Base-by-base conservation (phyloP, 2,888 invertebrate species). In the Geotrupes spiniger region DNA sequence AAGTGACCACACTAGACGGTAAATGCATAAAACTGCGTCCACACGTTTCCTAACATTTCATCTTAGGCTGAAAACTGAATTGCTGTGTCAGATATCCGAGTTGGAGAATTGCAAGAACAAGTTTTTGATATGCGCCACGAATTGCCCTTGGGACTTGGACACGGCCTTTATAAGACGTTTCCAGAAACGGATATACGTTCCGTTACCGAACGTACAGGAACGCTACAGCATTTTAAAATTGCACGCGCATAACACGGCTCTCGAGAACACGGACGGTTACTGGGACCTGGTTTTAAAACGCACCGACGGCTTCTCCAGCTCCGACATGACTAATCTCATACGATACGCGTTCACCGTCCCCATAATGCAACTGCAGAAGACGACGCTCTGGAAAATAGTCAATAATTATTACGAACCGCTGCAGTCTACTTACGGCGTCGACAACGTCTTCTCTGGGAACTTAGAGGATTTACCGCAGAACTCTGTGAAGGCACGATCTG, bases 61-160 rank as follows among this genome's bases (percentile, higher is more conserved):
- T 21, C 3, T 21, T 52, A 74, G 80, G 36, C 69, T 80, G 28
- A 80, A 80, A 65, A 79, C 79, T 0, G 79, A 81, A 63, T 65
- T 81, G 6, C 70, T 81, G 59, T 74, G 74, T 46, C 79, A 80
- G 63, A 70, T 81, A 61, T 75, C 78, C 54, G 60, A 57, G 42
- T 63, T 69, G 36, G 64, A 67, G 51, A 55, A 64, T n/a, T 60
- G 53, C 36, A 43, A 46, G n/a, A 65, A 68, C 39, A 54, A 64
- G 26, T 68, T 78, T 52, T 60, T 81, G 10, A 65, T 81, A 15
- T 77, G 78, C 58, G 80, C 80, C 10, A 82, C 81, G 2, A 82
- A 82, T 63, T 80, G 80, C 57, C 82, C 82, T 1, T 81, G 81
- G 81, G 81, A 82, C 51, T 65, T 82, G 16, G 82, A 82, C 58